These are phyloP conservation scores for Drepanosiphum platanoidis DNA, from an alignment of 2,888 invertebrate species.

Conservation along the genomic window DNA sequence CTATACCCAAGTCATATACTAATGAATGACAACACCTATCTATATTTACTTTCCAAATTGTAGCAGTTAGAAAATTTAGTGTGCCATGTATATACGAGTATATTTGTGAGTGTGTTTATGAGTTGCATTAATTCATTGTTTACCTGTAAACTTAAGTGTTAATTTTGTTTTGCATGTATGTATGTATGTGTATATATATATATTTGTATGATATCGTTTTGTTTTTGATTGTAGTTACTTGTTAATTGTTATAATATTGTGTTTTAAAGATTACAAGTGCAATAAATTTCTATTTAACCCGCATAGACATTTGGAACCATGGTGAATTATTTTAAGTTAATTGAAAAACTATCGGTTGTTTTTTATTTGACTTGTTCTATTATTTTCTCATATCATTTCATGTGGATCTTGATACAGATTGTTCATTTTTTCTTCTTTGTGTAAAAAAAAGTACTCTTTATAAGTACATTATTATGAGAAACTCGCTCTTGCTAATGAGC, in stretches of 20 bases:
- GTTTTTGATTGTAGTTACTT: neutral
- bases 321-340: neutral
- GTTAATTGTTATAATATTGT: neutral
- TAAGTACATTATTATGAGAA: too few relatives aligned
- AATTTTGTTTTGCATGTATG: neutral
- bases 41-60: neutral
- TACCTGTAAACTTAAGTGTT: neutral
- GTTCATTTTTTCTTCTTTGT: too few relatives aligned
- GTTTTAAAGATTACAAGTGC: too few relatives aligned
- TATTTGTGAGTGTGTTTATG: too few relatives aligned
- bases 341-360: too few relatives aligned
- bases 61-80: neutral
- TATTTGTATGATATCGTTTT: too few relatives aligned
- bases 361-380: too few relatives aligned
- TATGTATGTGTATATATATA: too few relatives aligned
- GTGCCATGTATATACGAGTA: neutral
- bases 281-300: neutral
- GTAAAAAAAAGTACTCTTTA: too few relatives aligned
- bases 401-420: too few relatives aligned
- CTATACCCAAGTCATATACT: neutral
- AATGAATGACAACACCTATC: neutral
- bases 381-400: too few relatives aligned
- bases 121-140: neutral
- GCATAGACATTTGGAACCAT: neutral
- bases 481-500: too few relatives aligned